These are phyloP conservation scores for Chouioia cunea DNA, from an alignment of 2,888 invertebrate genomes.

Conservation along the genomic window DNA sequence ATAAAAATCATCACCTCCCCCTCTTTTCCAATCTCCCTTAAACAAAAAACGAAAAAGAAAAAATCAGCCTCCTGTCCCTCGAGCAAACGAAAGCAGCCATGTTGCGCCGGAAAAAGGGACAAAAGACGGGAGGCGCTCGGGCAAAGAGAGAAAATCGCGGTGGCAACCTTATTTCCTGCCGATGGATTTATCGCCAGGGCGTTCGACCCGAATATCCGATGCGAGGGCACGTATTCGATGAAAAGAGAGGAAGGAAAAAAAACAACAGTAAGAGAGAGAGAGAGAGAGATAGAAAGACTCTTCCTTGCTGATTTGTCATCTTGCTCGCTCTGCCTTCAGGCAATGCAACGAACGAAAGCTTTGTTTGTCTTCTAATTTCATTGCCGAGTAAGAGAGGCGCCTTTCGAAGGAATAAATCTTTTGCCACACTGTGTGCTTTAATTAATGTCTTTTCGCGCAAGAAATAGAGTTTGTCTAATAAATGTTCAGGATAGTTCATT, in stretches of 20 bases:
- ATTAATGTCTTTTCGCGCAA: slow-evolving; percentile 24
- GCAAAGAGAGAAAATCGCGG: slow-evolving; percentile 45
- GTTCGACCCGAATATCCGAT: slow-evolving; percentile 51
- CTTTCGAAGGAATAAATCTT: slow-evolving; percentile 30
- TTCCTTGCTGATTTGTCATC: slow-evolving; percentile 29
- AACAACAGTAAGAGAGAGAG: background rate
- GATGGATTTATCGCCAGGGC: slow-evolving; percentile 52
- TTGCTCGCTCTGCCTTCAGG: background rate
- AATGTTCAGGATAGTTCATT: slow-evolving; percentile 18
- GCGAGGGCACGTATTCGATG: slow-evolving; percentile 13
- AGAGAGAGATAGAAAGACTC: background rate
- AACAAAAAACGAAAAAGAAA: slow-evolving; percentile 11
- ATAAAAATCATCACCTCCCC: background rate
- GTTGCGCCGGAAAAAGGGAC: slow-evolving; percentile 33
- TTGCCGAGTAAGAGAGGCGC: slow-evolving; percentile 1
- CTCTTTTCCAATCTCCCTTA: background rate
- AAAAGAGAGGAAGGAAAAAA: background rate
- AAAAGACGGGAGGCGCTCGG: slow-evolving; percentile 16
- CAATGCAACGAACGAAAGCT: background rate
- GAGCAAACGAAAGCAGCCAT: slow-evolving; percentile 2
- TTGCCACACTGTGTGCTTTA: slow-evolving; percentile 14
- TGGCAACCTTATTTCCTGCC: slow-evolving; percentile 51
- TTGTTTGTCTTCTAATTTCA: slow-evolving; percentile 38
- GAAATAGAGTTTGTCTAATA: slow-evolving; percentile 6
- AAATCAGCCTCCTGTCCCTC: slow-evolving; percentile 34